Base-by-base conservation (phyloP, 2,888 invertebrate species). In the Oscheius sp. region DNA sequence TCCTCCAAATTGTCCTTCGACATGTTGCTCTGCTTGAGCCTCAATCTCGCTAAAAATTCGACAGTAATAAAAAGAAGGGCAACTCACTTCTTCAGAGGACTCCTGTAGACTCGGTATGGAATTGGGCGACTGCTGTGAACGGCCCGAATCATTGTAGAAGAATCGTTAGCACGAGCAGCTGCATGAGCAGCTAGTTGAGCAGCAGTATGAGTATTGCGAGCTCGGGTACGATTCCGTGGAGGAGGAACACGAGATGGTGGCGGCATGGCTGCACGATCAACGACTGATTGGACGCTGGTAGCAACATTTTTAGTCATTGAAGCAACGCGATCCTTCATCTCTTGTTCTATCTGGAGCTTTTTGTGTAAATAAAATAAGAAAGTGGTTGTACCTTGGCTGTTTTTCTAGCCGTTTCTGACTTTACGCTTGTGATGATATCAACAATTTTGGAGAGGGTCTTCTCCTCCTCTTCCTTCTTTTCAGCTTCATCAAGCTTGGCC, bases 391-490 rank as follows among this genome's bases (percentile, higher is more conserved):
- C 64, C 34, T 64, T 48, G 20, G 50, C 64, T 12, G 33, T 48
- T 33, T 64, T 64, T 23, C 34, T 31, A 12, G 64, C 50, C n/a
- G 48, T 64, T 50, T 48, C 64, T n/a, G 64, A 48, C 20, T 48
- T 48, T 6, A 64, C 64, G 29, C 50, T 64, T 12, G 48, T 50
- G 33, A 64, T 64, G 31, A 64, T 64, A 23, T 48, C 31, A 15
- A 64, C 64, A 17, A 64, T 64, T 17, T 64, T 64, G 6, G 50
- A 34, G 10, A 25, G 31, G 33, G 64, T 50, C n/a, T 50, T 12
- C 37, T 64, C 64, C 20, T 64, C 64, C 37, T 64, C 64, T 8
- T n/a, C 31, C 25, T 45, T 45, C 23, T 64, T 48, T 20, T 64
- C 64, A 23, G 64, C 29, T 20, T n/a, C n/a, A n/a, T n/a, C n/a